Percentiles rank a stretch among this genome's conserved stretches.
Conservation (phyloP, 2,113 vertebrate genomes). For the Carettochelys insculpta region DNA sequence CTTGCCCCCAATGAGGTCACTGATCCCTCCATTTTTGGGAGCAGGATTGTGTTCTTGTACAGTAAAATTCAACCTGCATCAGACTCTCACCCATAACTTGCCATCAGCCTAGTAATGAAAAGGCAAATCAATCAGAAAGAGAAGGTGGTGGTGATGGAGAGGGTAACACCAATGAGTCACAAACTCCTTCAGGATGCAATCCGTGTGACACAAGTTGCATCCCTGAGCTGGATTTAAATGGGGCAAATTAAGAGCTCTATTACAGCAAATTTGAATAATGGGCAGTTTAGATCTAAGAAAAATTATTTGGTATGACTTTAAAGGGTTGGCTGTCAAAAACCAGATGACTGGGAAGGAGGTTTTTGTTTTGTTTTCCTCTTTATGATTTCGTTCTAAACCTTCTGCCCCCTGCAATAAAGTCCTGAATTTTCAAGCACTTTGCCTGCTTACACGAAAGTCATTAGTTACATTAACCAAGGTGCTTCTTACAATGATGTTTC, state of each 20-base stretch:
- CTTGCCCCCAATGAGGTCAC: not conserved
- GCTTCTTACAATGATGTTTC: not conserved
- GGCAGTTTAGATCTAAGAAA: slow-evolving; percentile 28
- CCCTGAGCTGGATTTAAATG: slow-evolving; percentile 6
- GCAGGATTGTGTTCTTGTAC: not conserved
- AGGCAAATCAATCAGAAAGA: not conserved
- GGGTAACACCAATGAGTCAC: not conserved
- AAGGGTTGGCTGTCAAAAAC: slow-evolving; percentile 39
- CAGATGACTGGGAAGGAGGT: slow-evolving; percentile 5
- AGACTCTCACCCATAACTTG: not conserved
- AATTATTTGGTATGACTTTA: slow-evolving; percentile 20
- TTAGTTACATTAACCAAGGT: slow-evolving; percentile 21
- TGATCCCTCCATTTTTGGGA: not conserved
- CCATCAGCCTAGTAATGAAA: not conserved
- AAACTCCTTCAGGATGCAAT: not conserved
- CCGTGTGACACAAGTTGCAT: not conserved
- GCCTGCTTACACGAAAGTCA: not conserved
- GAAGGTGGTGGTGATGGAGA: too few relatives aligned
- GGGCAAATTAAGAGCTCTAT: slow-evolving; percentile 13
- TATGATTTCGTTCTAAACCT: slow-evolving; percentile 36
- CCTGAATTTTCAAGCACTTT: slow-evolving; percentile 18
- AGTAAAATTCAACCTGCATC: not conserved
- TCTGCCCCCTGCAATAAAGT: not conserved
- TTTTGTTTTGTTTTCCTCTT: not conserved
- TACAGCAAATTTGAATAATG: slow-evolving; percentile 17